Percentiles rank a stretch among this genome's conserved stretches.
Evolutionary conservation across 2,113 vertebrate species (phyloP).

Genomic region (Rhipidura dahli): DNA sequence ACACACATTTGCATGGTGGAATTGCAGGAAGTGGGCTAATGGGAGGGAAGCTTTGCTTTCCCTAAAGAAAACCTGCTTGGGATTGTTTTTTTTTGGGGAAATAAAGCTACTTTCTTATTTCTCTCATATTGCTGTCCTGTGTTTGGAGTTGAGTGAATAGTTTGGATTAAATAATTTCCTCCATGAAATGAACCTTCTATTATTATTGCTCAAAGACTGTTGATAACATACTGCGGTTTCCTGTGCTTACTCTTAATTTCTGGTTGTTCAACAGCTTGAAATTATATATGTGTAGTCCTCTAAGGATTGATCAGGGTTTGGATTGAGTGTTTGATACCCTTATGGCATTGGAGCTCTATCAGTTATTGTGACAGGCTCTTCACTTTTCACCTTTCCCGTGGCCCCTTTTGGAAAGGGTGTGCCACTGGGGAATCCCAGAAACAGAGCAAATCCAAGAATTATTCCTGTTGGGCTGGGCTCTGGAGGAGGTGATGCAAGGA

Average conservation of each 20-base stretch:
- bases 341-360: background rate
- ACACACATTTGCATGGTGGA: background rate
- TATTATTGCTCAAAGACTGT: slow-evolving; percentile 8
- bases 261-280: slow-evolving; percentile 3
- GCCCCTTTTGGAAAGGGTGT: background rate
- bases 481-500: background rate
- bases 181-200: background rate
- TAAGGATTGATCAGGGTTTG: background rate
- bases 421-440: background rate
- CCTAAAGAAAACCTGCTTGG: slow-evolving; percentile 3
- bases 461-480: background rate
- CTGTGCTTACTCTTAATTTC: background rate
- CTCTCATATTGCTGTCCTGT: background rate
- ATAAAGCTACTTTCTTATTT: slow-evolving; percentile 13
- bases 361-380: background rate
- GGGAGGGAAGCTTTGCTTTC: slow-evolving; percentile 21
- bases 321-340: background rate
- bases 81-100: background rate
- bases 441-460: background rate
- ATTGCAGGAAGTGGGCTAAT: slow-evolving; percentile 53
- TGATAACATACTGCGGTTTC: slow-evolving; percentile 12
- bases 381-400: background rate
- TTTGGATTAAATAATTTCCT: slow-evolving; percentile 57
- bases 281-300: background rate
- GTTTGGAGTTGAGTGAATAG: slow-evolving; percentile 12